Percentiles rank a stretch among this genome's conserved stretches.
phyloP scores from a whole-genome alignment of 1,140 invertebrate species.

The Globodera rostochiensis region DNA sequence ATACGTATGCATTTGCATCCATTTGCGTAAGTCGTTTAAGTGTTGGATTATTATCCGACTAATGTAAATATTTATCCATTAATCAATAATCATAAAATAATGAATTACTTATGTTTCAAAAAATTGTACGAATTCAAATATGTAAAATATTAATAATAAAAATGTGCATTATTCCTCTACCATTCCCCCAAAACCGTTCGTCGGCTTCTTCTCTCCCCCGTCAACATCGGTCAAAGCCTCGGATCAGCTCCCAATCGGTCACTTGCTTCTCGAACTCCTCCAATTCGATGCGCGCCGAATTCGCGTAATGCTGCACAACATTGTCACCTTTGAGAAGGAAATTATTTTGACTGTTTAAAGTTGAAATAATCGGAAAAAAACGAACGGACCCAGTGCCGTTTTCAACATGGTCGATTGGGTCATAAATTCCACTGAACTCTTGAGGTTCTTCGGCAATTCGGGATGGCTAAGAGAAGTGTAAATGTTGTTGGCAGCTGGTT shows the following conservation, averaged over 20 bases:
- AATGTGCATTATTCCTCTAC: too few relatives aligned
- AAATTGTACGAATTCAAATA: too few relatives aligned
- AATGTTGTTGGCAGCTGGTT: neutral
- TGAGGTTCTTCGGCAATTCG: conserved; percentile 13
- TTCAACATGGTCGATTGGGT: conserved; percentile 11
- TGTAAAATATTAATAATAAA: too few relatives aligned
- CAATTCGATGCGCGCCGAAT: conserved; percentile 14
- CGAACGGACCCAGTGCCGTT: neutral
- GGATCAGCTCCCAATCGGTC: conserved; percentile 23
- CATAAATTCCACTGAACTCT: conserved; percentile 5
- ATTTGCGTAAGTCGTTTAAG: too few relatives aligned
- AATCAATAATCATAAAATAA: too few relatives aligned
- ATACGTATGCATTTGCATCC: too few relatives aligned
- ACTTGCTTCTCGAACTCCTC: conserved; percentile 21
- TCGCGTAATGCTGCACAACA: conserved; percentile 10
- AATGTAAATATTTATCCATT: too few relatives aligned
- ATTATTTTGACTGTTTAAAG: neutral
- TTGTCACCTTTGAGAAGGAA: conserved; percentile 7
- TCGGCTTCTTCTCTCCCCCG: neutral
- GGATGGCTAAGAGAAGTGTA: neutral
- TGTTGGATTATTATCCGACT: too few relatives aligned
- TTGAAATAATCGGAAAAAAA: neutral
- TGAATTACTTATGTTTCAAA: too few relatives aligned
- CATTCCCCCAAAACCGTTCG: too few relatives aligned
- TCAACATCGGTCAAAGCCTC: conserved; percentile 19